phyloP scores from a whole-genome alignment of 2,113 vertebrate genomes.

The Sturnira hondurensis region DNA sequence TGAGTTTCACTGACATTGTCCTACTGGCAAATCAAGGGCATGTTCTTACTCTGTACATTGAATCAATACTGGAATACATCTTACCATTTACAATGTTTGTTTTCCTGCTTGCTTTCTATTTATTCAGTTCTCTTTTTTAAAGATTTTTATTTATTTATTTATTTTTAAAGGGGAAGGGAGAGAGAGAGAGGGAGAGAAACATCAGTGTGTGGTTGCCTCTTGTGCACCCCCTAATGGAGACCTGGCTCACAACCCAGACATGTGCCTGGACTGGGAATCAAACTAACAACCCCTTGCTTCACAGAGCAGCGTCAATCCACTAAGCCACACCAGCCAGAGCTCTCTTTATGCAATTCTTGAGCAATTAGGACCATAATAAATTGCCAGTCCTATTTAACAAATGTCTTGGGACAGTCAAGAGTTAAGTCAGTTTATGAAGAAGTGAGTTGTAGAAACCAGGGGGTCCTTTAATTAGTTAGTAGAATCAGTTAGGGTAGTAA shows the following conservation, averaged over 20 bases:
- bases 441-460: not conserved
- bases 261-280: too few species aligned
- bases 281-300: too few species aligned
- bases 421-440: constrained; percentile 17
- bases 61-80: not conserved
- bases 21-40: not conserved
- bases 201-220: too few species aligned
- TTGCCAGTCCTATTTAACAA: not conserved
- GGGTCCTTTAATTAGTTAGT: not conserved
- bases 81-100: not conserved
- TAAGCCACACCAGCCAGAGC: too few species aligned
- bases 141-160: too few species aligned
- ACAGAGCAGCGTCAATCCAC: too few species aligned
- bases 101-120: not conserved
- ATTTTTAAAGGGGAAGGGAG: too few species aligned
- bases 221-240: too few species aligned
- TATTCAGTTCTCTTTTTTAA: too few species aligned
- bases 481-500: constrained; percentile 15
- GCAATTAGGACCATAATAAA: constrained; percentile 6
- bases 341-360: constrained; percentile 19
- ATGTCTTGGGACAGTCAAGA: constrained; percentile 12
- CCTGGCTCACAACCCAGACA: too few species aligned
- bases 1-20: not conserved
- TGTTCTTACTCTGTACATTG: not conserved
- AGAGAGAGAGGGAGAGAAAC: too few species aligned